Evolutionary conservation across 2,113 vertebrate species (phyloP), one percentile per base, ranked within the genome.

Genomic region (Alectura lathami): DNA sequence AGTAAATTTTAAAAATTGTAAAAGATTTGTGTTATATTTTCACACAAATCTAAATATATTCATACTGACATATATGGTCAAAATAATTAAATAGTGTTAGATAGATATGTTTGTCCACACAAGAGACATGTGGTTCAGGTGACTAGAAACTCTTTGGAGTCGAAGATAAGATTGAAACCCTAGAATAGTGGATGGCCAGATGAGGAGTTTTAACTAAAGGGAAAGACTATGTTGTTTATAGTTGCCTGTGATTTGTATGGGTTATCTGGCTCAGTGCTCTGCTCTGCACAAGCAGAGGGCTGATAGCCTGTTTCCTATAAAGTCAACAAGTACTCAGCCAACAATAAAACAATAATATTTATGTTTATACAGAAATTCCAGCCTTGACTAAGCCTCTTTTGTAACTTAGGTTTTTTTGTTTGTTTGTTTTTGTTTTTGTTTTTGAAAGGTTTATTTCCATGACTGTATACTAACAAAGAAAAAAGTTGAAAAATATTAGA

Each of bases 71-170:
- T 21, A 13, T 34, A 45, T 40, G 47, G 51, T 17, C 26, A 87
- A 67, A 29, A 2, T 34, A 57, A 15, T 47, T 43, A 32, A 75
- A 68, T 10, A 16, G 17, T 27, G 30, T 11, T 56, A 13, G 34
- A 54, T 22, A 12, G 11, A 59, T 3, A 4, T 12, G 12, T 24
- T 69, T 4, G 17, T 30, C 75, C 47, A 8, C 20, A 15, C 8
- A 66, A 47, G 59, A 54, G 16, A 38, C 18, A 13, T 0, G 0
- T 45, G 18, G 7, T 56, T 51, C 18, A 24, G 1, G 2, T 69
- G 40, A 34, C 34, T 30, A 45, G 50, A 34, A 60, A 14, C 12
- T 68, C 36, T 67, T 27, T 59, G 45, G 13, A 43, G 48, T 13
- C 43, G 47, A 2, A 26, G 22, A 8, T 34, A 68, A 74, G 34